phyloP scores from a whole-genome alignment of 2,113 vertebrate genomes.

The Pachyramphus minor region DNA sequence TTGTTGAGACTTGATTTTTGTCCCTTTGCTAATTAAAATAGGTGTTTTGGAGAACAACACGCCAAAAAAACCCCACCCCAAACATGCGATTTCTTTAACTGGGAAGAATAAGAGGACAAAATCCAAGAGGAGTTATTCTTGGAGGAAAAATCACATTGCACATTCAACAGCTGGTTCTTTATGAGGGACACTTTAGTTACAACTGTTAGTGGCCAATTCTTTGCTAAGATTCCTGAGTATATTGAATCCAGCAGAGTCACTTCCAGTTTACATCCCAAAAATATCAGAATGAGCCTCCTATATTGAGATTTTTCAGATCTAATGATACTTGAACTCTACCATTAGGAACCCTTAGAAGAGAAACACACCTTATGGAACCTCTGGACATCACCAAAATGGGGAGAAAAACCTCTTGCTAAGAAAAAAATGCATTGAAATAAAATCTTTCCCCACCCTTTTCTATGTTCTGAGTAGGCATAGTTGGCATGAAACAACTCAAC shows the following conservation, averaged over 20 bases:
- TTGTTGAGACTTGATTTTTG: neutral
- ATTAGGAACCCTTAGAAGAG: neutral
- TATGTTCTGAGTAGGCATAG: neutral
- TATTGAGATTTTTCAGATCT: neutral
- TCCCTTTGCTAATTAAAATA: neutral
- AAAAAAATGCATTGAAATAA: neutral
- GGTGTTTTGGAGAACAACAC: neutral
- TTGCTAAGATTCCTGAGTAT: neutral
- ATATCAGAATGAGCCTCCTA: neutral
- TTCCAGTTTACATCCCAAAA: neutral
- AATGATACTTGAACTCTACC: neutral
- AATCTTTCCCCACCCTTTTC: neutral
- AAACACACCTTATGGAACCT: neutral
- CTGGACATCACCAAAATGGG: neutral
- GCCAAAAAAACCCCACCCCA: neutral
- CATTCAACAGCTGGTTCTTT: neutral
- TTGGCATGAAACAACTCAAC: neutral
- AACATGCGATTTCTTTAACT: neutral
- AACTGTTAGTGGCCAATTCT: neutral
- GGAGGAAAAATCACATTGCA: neutral
- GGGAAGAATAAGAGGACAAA: neutral
- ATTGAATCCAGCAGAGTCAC: neutral
- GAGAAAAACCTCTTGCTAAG: neutral
- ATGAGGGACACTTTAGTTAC: neutral
- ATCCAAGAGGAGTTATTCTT: neutral